A percentile compares a stretch with the other conserved stretches of the same genome.
Conservation (phyloP, 2,113 vertebrate species). For the Eurypyga helias region DNA sequence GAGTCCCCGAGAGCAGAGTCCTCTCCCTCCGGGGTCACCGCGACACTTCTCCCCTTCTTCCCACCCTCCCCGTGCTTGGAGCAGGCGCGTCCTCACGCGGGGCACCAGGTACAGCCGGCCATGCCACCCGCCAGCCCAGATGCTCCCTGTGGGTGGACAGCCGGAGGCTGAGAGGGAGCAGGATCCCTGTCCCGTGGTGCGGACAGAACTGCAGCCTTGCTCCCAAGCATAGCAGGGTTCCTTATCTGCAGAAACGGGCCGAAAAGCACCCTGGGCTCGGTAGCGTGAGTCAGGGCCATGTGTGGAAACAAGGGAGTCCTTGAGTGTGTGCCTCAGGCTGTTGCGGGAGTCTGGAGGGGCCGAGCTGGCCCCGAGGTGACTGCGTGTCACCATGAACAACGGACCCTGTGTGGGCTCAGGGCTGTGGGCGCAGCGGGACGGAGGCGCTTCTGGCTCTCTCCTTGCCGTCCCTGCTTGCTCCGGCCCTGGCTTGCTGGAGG, state of each 20-base stretch:
- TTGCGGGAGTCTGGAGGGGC: background rate
- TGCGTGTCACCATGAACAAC: background rate
- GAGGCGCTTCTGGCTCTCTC: background rate
- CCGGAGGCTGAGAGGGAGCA: accelerated
- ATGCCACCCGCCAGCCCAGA: accelerated
- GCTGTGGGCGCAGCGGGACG: background rate
- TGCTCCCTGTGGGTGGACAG: accelerated
- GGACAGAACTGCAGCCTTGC: background rate
- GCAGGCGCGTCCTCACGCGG: accelerated
- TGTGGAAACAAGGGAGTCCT: constrained; percentile 48
- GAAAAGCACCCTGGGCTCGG: background rate
- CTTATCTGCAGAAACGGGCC: background rate
- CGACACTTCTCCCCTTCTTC: background rate
- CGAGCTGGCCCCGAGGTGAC: constrained; percentile 3
- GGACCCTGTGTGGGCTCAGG: background rate
- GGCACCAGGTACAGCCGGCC: background rate
- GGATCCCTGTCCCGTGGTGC: accelerated
- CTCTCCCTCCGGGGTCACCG: background rate
- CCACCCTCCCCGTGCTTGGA: background rate
- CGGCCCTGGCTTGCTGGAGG: background rate
- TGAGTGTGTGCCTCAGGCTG: background rate
- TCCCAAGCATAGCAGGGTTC: background rate
- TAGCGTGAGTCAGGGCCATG: constrained; percentile 21
- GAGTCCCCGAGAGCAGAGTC: background rate
- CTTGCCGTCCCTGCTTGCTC: accelerated